Percentiles rank a stretch among this genome's conserved stretches.
phyloP scores from a whole-genome alignment of 2,113 vertebrate species.

The Ivindomyrus marchei region DNA sequence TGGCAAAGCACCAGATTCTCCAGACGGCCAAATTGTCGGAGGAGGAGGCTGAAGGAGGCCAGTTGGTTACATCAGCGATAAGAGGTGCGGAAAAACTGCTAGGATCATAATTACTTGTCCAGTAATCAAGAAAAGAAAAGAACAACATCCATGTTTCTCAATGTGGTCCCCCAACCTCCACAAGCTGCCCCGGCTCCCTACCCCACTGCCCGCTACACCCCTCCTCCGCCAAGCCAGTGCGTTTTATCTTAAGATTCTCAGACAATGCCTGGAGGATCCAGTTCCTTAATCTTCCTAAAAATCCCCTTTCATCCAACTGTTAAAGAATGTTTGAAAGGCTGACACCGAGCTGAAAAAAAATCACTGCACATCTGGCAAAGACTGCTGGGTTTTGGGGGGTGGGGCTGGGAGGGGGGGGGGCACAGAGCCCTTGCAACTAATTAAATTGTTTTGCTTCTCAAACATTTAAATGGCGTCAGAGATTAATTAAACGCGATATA shows the following conservation, averaged over 20 bases:
- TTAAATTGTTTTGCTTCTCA: no score
- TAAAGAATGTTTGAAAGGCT: conserved; percentile 89
- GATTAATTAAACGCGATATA: no score
- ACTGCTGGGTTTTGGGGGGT: background rate
- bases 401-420: no score
- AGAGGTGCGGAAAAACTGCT: background rate
- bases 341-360: conserved; percentile 55
- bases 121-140: conserved; percentile 5
- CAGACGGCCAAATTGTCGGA: conserved; percentile 52
- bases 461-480: no score
- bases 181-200: conserved; percentile 15
- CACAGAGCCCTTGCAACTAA: no score
- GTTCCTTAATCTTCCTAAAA: conserved; percentile 87
- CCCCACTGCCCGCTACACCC: conserved; percentile 20
- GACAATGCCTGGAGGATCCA: conserved; percentile 90
- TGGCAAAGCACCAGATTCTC: conserved; percentile 58
- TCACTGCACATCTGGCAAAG: conserved; percentile 62
- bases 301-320: conserved; percentile 88
- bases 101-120: background rate
- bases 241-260: conserved; percentile 86
- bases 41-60: conserved; percentile 48
- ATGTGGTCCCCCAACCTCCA: conserved; percentile 6
- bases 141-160: conserved; percentile 7
- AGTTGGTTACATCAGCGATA: background rate
- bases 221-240: conserved; percentile 39